Conservation (phyloP, 2,797 vertebrate species). For the Sciurus vulgaris region DNA sequence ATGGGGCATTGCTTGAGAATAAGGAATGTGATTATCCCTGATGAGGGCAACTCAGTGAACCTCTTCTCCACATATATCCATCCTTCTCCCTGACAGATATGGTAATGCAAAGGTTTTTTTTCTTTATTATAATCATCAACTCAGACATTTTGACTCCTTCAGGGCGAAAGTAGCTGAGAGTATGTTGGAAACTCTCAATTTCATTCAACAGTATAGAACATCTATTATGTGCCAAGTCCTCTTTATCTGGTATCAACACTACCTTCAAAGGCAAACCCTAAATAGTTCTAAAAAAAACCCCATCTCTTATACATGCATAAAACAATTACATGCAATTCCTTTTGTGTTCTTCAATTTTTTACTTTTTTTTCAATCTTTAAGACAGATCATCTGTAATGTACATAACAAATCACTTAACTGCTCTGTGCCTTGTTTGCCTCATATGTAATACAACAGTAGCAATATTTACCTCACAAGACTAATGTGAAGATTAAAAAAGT, state of each 20-base stretch:
- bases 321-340: neutral
- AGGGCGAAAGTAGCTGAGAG: conserved; percentile 37
- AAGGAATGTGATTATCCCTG: conserved; percentile 69
- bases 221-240: neutral
- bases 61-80: conserved; percentile 23
- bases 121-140: conserved; percentile 35
- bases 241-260: neutral
- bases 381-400: neutral
- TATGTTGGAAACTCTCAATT: conserved; percentile 35
- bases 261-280: neutral
- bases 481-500: neutral
- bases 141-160: conserved; percentile 60
- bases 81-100: conserved; percentile 69
- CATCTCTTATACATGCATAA: neutral
- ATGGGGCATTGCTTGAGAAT: conserved; percentile 69
- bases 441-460: neutral
- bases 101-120: conserved; percentile 10
- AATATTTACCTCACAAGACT: neutral
- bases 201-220: neutral
- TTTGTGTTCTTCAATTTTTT: neutral
- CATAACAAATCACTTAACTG: neutral
- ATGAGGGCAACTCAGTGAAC: conserved; percentile 54
- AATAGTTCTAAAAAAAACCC: neutral
- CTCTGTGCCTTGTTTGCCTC: neutral
- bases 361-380: neutral